Base-by-base conservation (phyloP, 2,888 invertebrate species). In the Galeruca laticollis region DNA sequence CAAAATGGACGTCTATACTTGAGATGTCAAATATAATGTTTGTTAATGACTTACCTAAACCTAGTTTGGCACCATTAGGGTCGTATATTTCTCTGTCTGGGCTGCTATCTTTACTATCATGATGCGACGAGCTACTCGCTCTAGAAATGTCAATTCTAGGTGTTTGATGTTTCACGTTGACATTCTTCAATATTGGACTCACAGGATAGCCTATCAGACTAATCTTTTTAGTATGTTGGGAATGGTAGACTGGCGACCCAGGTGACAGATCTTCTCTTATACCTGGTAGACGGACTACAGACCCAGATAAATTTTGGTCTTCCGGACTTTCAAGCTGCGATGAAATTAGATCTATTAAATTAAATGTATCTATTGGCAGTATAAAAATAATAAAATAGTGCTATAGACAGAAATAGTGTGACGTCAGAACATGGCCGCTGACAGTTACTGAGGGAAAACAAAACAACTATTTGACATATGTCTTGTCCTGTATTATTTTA, bases 141-240 rank as follows among this genome's bases (percentile, higher is more conserved):
- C 95, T 90, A 76, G 95, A 95, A 83, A 96, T 93, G 87, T 96
- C 95, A 79, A 95, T 96, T 80, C 96, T 90, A 21, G 95, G 95
- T 62, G 95, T 89, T 20, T 94, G 92, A 56, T 93, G 90, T 66
- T 77, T 82, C 43, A 80, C 78, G 35, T 71, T 75, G 11, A 69
- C 69, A 63, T 78, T 76, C 3, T 80, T 78, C 10, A 71, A 61
- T 54, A 71, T 52, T 10, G 63, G 52, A 49, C 59, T 65, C 3
- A 66, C 54, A 15, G 69, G 33, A 43, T 64, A 67, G 3, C 82
- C 83, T 15, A 84, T 80, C 69, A 84, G 75, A 76, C 85, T 84
- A 47, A 84, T 85, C 18, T 84, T 83, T 13, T 82, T 77, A 59
- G 11, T 57, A 2, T 70, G 69, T 43, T 62, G 66, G 0, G 72